Percentiles rank a stretch among this genome's conserved stretches.
Conservation (phyloP, 2,888 invertebrate genomes). For the Platypus cylindrus region DNA sequence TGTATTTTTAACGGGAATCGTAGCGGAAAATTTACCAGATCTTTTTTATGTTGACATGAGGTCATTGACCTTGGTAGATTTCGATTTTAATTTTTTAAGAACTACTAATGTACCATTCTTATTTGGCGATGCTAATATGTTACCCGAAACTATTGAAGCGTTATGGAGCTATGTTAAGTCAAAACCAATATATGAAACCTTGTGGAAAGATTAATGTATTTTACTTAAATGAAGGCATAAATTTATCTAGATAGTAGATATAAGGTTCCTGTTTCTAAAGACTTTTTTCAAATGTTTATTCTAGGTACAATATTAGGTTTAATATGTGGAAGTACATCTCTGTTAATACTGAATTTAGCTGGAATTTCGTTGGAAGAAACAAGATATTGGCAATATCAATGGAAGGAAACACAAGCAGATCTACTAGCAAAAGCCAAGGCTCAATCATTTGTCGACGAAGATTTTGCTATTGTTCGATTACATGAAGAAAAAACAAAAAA, state of each 20-base stretch:
- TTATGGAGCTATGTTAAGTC: conserved; percentile 3
- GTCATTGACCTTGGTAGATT: conserved; percentile 1
- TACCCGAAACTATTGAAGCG: not conserved
- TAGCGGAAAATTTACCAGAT: not conserved
- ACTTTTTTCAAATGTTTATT: conserved; percentile 1
- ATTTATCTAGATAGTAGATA: too few species aligned
- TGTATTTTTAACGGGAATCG: conserved; percentile 7
- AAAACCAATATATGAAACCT: conserved; percentile 2
- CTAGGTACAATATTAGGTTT: conserved; percentile 47
- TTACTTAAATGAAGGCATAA: too few species aligned
- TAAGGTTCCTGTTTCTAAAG: too few species aligned
- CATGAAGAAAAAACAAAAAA: conserved; percentile 21
- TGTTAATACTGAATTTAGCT: conserved; percentile 42
- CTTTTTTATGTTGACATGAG: conserved; percentile 1
- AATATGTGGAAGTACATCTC: conserved; percentile 43
- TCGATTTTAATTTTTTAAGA: not conserved
- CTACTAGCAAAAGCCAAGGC: not conserved
- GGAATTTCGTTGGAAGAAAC: conserved; percentile 54
- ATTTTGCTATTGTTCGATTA: conserved; percentile 22
- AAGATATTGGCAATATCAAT: conserved; percentile 44
- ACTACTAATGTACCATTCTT: conserved; percentile 2
- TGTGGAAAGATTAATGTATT: too few species aligned
- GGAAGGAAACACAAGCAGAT: conserved; percentile 24
- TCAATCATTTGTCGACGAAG: conserved; percentile 24
- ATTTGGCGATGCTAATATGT: conserved; percentile 2